Base-by-base conservation (phyloP, 2,797 vertebrate genomes). In the Chanos chanos region DNA sequence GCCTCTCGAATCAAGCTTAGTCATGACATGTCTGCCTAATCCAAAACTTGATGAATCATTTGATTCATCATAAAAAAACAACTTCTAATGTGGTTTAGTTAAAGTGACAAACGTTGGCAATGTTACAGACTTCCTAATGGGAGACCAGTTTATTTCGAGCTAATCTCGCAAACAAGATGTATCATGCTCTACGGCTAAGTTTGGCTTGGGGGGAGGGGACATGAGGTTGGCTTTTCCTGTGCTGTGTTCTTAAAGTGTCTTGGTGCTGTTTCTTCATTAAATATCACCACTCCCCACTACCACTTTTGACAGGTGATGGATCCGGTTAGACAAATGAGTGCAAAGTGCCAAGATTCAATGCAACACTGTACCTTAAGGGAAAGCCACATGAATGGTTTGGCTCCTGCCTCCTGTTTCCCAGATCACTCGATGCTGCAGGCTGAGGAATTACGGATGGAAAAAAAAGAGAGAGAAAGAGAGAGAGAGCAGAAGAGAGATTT, bases 361-460 rank as follows among this genome's bases (percentile, higher is more conserved):
- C 66, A 69, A 73, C 61, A 66, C 74, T 64, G 53, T 56, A 66
- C 77, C 77, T 75, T 64, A 64, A 41, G 70, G 75, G 76, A 70
- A 71, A 77, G 64, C 70, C 64, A 63, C 67, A 74, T 82, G 64
- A 72, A 73, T 64, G 52, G 54, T 61, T 56, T 79, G 73, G 72
- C 74, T 57, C 27, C 64, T 58, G 22, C 16, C 28, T 62, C 71
- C 68, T 22, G 64, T 67, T 70, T 57, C 50, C 44, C 61, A 24
- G 41, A 41, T 73, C 73, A 66, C 52, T 75, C 71, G 41, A 31
- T 40, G 77, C 78, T 77, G 65, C 71, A 52, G 83, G 80, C 72
- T 3, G 47, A 51, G 39, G 30, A 48, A 53, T 40, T 31, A 43
- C 9, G 22, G 43, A 21, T 19, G 8, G 43, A 76, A 40, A 59